These are phyloP conservation scores for Molossus alvarezi DNA, from an alignment of 2,797 vertebrate genomes.

Conservation along the genomic window DNA sequence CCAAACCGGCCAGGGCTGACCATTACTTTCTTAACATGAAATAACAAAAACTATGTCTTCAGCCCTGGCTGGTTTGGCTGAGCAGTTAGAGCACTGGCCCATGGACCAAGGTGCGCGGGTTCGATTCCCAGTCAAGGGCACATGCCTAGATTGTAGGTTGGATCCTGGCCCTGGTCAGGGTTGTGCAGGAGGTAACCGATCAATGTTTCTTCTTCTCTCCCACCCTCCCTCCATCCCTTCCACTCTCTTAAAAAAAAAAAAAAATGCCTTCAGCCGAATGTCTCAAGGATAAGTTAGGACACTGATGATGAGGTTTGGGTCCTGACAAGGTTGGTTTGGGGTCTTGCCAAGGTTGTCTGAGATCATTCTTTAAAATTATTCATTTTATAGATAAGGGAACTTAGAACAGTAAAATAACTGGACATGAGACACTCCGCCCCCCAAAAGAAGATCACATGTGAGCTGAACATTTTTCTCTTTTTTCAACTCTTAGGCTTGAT, in stretches of 20 bases:
- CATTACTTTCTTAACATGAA: background rate
- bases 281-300: slow-evolving; percentile 41
- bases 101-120: too few relatives aligned
- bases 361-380: slow-evolving; percentile 47
- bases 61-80: too few relatives aligned
- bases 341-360: background rate
- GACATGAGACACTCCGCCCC: background rate
- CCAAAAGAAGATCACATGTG: background rate
- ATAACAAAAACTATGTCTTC: slow-evolving; percentile 20
- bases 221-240: too few relatives aligned
- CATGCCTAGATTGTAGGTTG: too few relatives aligned
- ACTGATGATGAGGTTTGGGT: background rate
- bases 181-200: too few relatives aligned
- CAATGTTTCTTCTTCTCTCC: too few relatives aligned
- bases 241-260: slow-evolving; percentile 33
- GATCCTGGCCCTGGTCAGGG: too few relatives aligned
- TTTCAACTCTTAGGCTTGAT: slow-evolving; percentile 23
- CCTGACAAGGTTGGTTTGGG: slow-evolving; percentile 2
- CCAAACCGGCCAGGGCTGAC: background rate
- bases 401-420: slow-evolving; percentile 26
- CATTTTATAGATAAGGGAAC: slow-evolving; percentile 37
- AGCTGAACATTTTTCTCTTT: background rate
- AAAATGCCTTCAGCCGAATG: background rate
- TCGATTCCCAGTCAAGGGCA: too few relatives aligned
- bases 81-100: too few relatives aligned